Evolutionary conservation across 2,797 vertebrate species (phyloP).

Genomic region (Peromyscus attwateri): DNA sequence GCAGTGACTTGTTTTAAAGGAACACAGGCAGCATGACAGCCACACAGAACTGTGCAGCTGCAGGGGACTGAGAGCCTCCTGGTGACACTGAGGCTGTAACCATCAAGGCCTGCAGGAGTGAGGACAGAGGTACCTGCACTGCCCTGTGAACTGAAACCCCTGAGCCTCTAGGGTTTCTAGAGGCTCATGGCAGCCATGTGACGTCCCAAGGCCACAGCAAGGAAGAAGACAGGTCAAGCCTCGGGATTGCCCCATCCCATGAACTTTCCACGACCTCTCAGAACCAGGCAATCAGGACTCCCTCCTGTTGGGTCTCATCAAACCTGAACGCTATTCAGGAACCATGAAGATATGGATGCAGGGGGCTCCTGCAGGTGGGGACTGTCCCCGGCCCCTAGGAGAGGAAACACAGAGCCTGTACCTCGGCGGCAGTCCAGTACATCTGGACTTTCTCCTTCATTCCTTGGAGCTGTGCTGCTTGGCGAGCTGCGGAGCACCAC

Average conservation of each 20-base stretch:
- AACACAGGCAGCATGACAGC: neutral
- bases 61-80: neutral
- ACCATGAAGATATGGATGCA: neutral
- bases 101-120: neutral
- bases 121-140: too few relatives aligned
- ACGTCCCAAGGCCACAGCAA: neutral
- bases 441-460: neutral
- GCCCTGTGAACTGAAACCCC: neutral
- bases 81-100: neutral
- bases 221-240: neutral
- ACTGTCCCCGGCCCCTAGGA: neutral
- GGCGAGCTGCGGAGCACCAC: constrained; percentile 52
- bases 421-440: neutral
- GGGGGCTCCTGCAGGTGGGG: neutral
- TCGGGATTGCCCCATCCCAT: neutral
- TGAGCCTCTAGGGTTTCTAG: too few relatives aligned
- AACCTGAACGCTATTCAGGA: neutral
- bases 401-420: accelerated
- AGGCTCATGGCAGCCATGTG: neutral
- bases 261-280: neutral
- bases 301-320: neutral
- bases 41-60: neutral
- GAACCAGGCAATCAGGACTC: neutral
- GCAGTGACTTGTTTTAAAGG: neutral
- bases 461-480: neutral